Percentiles rank a stretch among this genome's conserved stretches.
Evolutionary conservation across 2,888 invertebrate genomes (phyloP).

Genomic region (Nephrotoma flavescens): DNA sequence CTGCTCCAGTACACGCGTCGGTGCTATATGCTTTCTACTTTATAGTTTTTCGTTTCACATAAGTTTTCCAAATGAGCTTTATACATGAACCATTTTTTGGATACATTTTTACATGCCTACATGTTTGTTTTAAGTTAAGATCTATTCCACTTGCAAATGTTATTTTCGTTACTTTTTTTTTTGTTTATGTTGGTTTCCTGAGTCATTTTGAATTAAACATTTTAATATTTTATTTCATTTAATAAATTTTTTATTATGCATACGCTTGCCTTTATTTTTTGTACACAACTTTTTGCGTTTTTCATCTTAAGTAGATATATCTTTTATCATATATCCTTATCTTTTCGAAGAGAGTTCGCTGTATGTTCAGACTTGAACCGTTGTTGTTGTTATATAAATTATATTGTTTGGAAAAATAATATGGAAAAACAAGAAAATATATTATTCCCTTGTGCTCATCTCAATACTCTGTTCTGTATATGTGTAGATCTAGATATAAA

Average conservation of each 20-base stretch:
- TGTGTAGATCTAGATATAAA: background rate
- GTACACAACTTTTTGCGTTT: background rate
- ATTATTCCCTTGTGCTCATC: background rate
- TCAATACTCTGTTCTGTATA: background rate
- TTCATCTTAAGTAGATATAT: background rate
- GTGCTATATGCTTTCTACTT: too few relatives aligned
- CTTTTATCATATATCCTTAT: background rate
- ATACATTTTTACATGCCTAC: background rate
- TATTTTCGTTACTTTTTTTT: background rate
- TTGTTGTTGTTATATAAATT: background rate
- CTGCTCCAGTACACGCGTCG: too few relatives aligned
- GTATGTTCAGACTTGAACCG: background rate
- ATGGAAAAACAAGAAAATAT: background rate
- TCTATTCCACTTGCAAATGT: background rate
- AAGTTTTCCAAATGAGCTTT: too few relatives aligned
- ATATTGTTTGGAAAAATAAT: background rate
- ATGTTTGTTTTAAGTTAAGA: background rate
- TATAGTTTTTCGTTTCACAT: too few relatives aligned
- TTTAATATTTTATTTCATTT: background rate
- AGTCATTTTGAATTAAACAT: background rate
- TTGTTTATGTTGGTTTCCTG: background rate
- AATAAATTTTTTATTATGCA: background rate
- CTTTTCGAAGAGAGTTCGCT: background rate
- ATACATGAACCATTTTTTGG: background rate
- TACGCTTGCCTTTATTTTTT: background rate